These are phyloP conservation scores for Semicossyphus pulcher DNA, from an alignment of 2,113 vertebrate species.

Conservation along the genomic window DNA sequence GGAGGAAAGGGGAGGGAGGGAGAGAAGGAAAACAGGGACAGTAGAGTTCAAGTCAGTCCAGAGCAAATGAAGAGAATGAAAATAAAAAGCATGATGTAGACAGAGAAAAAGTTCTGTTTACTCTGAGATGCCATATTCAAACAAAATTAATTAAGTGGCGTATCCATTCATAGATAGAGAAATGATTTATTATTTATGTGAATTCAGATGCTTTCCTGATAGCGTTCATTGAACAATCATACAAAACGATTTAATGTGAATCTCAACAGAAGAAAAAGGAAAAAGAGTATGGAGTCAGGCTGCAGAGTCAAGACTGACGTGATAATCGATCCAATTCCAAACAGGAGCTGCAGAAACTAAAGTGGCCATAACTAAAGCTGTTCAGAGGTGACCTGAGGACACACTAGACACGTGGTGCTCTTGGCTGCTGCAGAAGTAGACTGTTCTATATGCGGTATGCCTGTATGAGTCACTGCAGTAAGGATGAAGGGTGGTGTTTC, in stretches of 20 bases:
- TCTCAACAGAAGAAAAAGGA: background rate
- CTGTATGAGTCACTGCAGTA: constrained; percentile 55
- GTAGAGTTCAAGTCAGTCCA: constrained; percentile 67
- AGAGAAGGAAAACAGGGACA: constrained; percentile 60
- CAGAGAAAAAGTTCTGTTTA: constrained; percentile 41
- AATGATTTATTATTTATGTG: constrained; percentile 10
- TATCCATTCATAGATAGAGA: background rate
- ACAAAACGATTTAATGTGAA: constrained; percentile 17
- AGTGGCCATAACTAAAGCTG: constrained; percentile 30
- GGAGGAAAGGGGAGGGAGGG: constrained; percentile 7
- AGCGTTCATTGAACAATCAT: background rate
- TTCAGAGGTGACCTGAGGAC: constrained; percentile 67
- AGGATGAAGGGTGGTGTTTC: constrained; percentile 33
- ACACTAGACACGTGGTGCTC: constrained; percentile 38
- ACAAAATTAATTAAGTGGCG: constrained; percentile 29
- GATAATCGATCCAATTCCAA: constrained; percentile 27
- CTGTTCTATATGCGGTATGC: constrained; percentile 55
- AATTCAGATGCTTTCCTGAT: background rate
- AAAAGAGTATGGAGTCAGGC: background rate
- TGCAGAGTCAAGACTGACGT: background rate
- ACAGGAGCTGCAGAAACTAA: constrained; percentile 6
- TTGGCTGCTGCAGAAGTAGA: constrained; percentile 41
- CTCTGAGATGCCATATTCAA: constrained; percentile 25
- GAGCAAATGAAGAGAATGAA: constrained; percentile 25
- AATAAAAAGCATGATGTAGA: constrained; percentile 32